These are phyloP conservation scores for Ctenochaetus hawaiiensis DNA, from an alignment of 2,797 vertebrate species.

Conservation along the genomic window DNA sequence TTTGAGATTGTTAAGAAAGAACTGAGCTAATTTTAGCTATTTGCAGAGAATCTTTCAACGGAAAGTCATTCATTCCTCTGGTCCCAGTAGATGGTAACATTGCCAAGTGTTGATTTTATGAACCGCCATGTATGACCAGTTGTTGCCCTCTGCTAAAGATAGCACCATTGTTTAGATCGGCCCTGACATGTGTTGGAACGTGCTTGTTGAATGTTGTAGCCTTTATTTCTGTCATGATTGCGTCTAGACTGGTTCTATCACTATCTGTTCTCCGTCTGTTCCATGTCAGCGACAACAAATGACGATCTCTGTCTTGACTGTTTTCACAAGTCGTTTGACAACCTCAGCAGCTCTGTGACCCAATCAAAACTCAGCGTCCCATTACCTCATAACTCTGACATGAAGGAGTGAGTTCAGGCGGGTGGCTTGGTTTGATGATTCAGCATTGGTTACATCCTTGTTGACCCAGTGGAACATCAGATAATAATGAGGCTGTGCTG, in stretches of 20 bases:
- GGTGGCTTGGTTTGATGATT: conserved; percentile 69
- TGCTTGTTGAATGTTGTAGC: conserved; percentile 40
- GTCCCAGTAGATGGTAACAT: conserved; percentile 26
- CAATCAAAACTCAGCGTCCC: conserved; percentile 37
- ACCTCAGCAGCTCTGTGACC: conserved; percentile 60
- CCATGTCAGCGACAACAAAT: conserved; percentile 49
- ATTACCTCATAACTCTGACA: conserved; percentile 70
- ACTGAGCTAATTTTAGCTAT: not conserved
- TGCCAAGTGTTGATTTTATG: conserved; percentile 56
- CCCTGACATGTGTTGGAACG: conserved; percentile 50
- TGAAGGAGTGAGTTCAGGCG: conserved; percentile 65
- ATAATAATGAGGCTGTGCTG: conserved; percentile 70
- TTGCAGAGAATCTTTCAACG: conserved; percentile 29
- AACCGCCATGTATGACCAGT: conserved; percentile 46
- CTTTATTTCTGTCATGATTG: conserved; percentile 36
- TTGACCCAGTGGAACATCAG: conserved; percentile 70
- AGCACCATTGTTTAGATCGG: conserved; percentile 60
- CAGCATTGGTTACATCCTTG: conserved; percentile 73
- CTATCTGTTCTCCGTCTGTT: conserved; percentile 15
- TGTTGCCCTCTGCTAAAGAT: conserved; percentile 64
- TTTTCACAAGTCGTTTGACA: conserved; percentile 58
- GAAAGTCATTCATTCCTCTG: conserved; percentile 6
- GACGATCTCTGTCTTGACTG: conserved; percentile 32
- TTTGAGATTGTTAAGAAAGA: not conserved
- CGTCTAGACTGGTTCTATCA: conserved; percentile 22